Conservation (phyloP, 2,888 invertebrate genomes). For the Micropterix aruncella region DNA sequence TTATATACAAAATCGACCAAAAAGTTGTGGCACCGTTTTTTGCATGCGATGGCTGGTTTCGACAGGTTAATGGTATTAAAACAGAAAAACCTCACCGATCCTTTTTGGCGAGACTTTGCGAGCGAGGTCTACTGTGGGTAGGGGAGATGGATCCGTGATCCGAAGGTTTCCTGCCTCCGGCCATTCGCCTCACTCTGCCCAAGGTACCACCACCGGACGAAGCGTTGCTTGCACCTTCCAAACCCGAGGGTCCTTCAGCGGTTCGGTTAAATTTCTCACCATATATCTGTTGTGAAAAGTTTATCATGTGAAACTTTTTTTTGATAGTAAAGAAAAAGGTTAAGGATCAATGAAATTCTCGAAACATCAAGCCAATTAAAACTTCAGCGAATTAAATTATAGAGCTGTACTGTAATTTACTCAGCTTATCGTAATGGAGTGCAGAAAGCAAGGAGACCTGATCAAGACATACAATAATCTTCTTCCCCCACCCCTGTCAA, state of each 20-base stretch:
- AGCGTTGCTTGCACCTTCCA: not conserved
- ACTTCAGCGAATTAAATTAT: too few relatives aligned
- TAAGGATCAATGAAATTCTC: too few relatives aligned
- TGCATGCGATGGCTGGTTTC: too few relatives aligned
- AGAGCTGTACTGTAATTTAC: too few relatives aligned
- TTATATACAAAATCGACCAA: too few relatives aligned
- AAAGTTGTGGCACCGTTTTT: too few relatives aligned
- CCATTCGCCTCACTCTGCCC: not conserved
- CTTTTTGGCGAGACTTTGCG: constrained; percentile 57
- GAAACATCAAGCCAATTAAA: too few relatives aligned
- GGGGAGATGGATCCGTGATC: constrained; percentile 42
- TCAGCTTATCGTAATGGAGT: too few relatives aligned
- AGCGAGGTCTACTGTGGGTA: constrained; percentile 70
- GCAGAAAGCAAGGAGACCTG: too few relatives aligned
- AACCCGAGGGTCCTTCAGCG: not conserved
- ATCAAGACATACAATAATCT: too few relatives aligned
- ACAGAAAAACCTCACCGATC: constrained; percentile 52
- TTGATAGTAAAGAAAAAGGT: constrained; percentile 3
- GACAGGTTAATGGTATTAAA: too few relatives aligned
- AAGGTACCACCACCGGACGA: not conserved
- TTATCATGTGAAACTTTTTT: not conserved
- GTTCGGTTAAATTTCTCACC: constrained; percentile 61
- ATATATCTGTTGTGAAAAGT: constrained; percentile 44
- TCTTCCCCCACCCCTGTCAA: too few relatives aligned
- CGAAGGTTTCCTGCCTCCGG: constrained; percentile 55